Evolutionary conservation across 2,888 invertebrate species (phyloP), one percentile per base, ranked within the genome.

Genomic region (Bellardia bayeri): DNA sequence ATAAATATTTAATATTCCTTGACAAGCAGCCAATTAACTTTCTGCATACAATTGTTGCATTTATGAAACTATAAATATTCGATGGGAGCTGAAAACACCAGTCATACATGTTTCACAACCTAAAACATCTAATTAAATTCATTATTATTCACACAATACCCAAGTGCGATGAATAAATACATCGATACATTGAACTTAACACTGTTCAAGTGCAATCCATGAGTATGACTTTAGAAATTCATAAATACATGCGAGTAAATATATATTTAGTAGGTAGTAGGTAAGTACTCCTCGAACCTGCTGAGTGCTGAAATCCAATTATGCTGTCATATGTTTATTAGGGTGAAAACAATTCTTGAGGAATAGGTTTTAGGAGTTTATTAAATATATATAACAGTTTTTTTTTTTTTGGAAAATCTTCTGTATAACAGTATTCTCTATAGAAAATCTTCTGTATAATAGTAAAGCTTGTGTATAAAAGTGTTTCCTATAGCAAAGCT

Each of bases 161-260:
- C 13, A 82, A 80, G 58, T 79, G 80, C 54, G 13, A 56, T 56
- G 37, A 14, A 81, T 30, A 63, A 75, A 56, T 81, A 49, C 45
- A 75, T 83, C 76, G 71, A 76, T 45, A 64, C 63, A 78, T 71
- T 83, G 83, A 83, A 83, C 76, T 76, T 83, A 69, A 83, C 63
- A 83, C 76, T 14, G n/a, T 13, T 63, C 63, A 42, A 69, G 54
- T 71, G 75, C 8, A 9, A 4, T 71, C 14, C 23, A 68, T 40
- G 37, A 51, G 64, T 61, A 51, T 76, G 42, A 51, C 51, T 63
- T 54, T 33, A 74, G 64, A 72, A 45, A 45, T 3, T 8, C 13
- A 72, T 64, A 33, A 42, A 64, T 13, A 42, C 54, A 14, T 37
- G 2, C 23, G 4, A 3, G 16, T 42, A 51, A 11, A 14, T 16